Evolutionary conservation across 1,140 invertebrate genomes (phyloP), one percentile per base, ranked within the genome.

Genomic region (Dinothrombium tinctorium): DNA sequence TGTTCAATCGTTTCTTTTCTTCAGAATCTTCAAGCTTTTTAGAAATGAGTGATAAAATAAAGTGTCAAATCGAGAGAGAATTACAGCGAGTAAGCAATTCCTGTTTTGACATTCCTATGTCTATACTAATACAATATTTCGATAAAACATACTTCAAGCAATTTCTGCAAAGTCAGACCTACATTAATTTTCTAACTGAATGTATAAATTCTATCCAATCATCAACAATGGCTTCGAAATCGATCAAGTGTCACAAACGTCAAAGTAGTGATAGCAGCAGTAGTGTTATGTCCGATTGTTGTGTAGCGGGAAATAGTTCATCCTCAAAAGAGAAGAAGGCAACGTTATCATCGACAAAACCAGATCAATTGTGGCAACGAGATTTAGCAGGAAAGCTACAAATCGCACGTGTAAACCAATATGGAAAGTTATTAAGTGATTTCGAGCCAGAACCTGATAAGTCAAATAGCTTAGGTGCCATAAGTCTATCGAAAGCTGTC

Each of bases 181-280:
- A 79, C 63, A 78, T 76, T 54, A 82, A 79, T 58, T 84, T 80
- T 60, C 60, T 87, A 38, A 78, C 79, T 24, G 83, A 89, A 56
- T 65, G 89, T 49, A 75, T 84, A 45, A 73, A 69, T 56, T 72
- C 74, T 22, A 51, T 76, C 43, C 71, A 78, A 52, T 67, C 59
- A 23, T 21, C 20, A 14, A 33, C 22, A 41, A 19, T 15, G 26
- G 12, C 12, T 5, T 9, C 19, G 22, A n/a, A n/a, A n/a, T 20
- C 21, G 12, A 20, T 22, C 2, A n/a, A 12, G 12, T 12, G 33
- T 7, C 5, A 7, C n/a, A 19, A 22, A 2, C 33, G 20, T 20
- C 19, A 36, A 22, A 21, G 15, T 21, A 22, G 33, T 11, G 12
- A 8, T 11, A 36, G 33, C 23, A 22, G 23, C 17, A 12, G 7